These are phyloP conservation scores for Limnodromus scolopaceus DNA, from an alignment of 2,797 vertebrate genomes.

Conservation along the genomic window DNA sequence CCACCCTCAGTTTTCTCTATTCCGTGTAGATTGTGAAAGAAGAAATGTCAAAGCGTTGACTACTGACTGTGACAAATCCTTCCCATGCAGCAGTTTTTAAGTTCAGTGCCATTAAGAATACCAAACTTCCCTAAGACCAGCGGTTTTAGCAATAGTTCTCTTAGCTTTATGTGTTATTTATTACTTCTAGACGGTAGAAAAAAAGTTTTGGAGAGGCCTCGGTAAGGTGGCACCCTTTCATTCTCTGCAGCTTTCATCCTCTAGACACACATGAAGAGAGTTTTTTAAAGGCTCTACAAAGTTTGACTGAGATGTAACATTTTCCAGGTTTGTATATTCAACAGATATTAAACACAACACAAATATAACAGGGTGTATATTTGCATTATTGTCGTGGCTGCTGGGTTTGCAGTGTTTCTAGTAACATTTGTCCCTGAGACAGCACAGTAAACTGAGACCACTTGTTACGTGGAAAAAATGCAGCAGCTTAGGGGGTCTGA, in stretches of 20 bases:
- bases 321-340: background rate
- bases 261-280: fast-evolving
- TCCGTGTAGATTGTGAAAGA: background rate
- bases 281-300: background rate
- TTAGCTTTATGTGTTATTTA: background rate
- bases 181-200: background rate
- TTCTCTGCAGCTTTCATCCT: background rate
- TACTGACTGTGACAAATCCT: background rate
- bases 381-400: background rate
- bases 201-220: background rate
- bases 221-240: background rate
- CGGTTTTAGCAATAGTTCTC: background rate
- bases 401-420: background rate
- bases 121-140: background rate
- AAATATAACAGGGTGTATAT: background rate
- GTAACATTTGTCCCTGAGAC: background rate
- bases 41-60: background rate
- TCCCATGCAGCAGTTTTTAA: background rate
- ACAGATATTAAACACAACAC: background rate
- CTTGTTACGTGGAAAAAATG: background rate
- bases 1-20: fast-evolving
- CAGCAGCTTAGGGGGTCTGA: background rate
- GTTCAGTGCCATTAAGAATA: background rate
- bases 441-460: background rate
- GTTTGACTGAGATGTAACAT: background rate